Conservation (phyloP, 2,888 invertebrate species). For the Cataglyphis rosenhaueri region DNA sequence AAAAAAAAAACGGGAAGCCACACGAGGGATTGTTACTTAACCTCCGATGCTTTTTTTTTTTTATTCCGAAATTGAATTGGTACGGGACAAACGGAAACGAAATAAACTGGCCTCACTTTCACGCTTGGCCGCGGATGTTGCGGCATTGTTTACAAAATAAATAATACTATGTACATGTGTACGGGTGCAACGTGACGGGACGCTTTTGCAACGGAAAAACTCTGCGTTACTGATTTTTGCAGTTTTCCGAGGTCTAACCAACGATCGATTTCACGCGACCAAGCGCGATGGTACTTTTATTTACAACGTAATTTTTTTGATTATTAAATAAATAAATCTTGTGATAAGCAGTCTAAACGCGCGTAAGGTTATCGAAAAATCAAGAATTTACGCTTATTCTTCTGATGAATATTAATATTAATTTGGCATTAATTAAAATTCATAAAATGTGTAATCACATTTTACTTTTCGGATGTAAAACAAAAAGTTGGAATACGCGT, state of each 20-base stretch:
- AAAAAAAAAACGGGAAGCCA: conserved; percentile 40
- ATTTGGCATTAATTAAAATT: conserved; percentile 20
- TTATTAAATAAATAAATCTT: background rate
- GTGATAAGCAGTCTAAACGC: conserved; percentile 13
- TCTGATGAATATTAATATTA: background rate
- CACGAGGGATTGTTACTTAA: conserved; percentile 48
- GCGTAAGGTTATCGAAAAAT: background rate
- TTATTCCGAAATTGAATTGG: conserved; percentile 49
- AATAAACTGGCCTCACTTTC: conserved; percentile 66
- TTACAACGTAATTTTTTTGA: conserved; percentile 21
- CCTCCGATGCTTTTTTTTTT: conserved; percentile 36
- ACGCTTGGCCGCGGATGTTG: conserved; percentile 51
- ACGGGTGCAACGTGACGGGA: conserved; percentile 35
- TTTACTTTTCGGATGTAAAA: conserved; percentile 14
- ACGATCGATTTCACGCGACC: conserved; percentile 48
- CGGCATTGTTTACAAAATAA: conserved; percentile 62
- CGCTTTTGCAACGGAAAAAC: conserved; percentile 52
- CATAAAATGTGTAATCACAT: background rate
- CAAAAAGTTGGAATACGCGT: background rate
- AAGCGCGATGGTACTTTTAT: conserved; percentile 36
- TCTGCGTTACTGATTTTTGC: conserved; percentile 46
- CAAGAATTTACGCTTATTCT: background rate
- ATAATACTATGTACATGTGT: conserved; percentile 55
- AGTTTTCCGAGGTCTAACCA: conserved; percentile 19
- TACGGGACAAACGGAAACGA: conserved; percentile 47